Evolutionary conservation across 2,113 vertebrate species (phyloP), one percentile per base, ranked within the genome.

Genomic region (Microcebus tavaratra): DNA sequence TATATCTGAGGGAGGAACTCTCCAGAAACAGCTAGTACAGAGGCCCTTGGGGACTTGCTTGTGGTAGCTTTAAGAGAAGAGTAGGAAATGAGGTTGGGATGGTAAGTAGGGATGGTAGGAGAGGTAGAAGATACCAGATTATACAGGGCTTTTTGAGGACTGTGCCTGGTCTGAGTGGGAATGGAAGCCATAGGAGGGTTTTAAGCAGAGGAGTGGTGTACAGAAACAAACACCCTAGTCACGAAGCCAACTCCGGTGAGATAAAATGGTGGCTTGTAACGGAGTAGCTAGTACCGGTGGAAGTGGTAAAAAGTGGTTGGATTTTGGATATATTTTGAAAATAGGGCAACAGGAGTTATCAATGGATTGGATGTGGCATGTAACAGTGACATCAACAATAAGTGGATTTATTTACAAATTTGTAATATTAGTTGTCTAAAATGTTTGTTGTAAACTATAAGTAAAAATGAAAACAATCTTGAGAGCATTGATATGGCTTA

Each of bases 361-460:
- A 79, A 1, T 94, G 25, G 34, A 63, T 90, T 88, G 42, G 27
- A 72, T 86, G 29, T 82, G 57, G 57, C 23, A 53, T 68, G 31
- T 94, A 67, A 95, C 48, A 87, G 36, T 94, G 53, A 83, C 36
- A 14, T 83, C 25, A 65, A 6, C 29, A 65, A 0, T 89, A 81
- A 95, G 31, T 94, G 18, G 39, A 15, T 75, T 73, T 84, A 75
- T 91, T 91, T 88, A 31, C 8, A 72, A 70, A 34, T 65, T 21
- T 13, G 2, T 90, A 65, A 27, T 85, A 67, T 31, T 29, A 55
- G 20, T 88, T 36, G 83, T 79, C 76, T 83, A 79, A 92, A 94
- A 78, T 67, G 45, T 65, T 80, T 95, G n/a, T 88, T 88, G 83
- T 20, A 91, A 84, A 95, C 48, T 72, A 9, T n/a, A 93, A 87